Base-by-base conservation (phyloP, 2,888 invertebrate species). In the Azorinus chamasolen region DNA sequence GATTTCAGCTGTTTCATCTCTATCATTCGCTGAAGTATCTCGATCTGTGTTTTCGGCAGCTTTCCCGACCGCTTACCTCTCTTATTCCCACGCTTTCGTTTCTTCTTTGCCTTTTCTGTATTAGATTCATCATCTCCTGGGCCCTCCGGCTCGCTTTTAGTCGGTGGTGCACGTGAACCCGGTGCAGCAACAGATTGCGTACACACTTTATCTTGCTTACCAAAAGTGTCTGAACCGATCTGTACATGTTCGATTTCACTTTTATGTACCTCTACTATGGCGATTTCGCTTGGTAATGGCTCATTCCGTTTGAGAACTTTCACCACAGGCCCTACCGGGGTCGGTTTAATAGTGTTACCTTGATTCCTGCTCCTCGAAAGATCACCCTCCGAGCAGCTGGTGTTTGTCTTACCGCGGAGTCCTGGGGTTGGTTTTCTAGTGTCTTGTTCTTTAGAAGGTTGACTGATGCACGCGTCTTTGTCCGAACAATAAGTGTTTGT, bases 1-100 rank as follows among this genome's bases (percentile, higher is more conserved):
- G 79, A 74, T 41, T 57, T 65, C 39, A 79, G n/a, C 41, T 74
- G 73, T 10, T 73, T 73, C 0, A 57, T 53, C 39, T 64, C 65
- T 0, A 79, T 45, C n/a, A 61, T 61, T 16, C 39, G 14, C 53
- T 79, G 79, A 24, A 65, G 65, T 22, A 66, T 39, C 55, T 70
- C 73, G 25, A 73, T 43, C 20, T 58, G 41, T 4, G 73, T 58
- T 50, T 65, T 53, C 37, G 63, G 63, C n/a, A 20, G 20, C 41
- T 72, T 78, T 1, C 37, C 24, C n/a, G 43, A 46, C 4, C 27
- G 41, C 46, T 64, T 62, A n/a, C 46, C 25, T 24, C 55, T 78
- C 51, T 48, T 46, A 32, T 41, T 54, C 25, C 46, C 53, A 1
- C 50, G 51, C 24, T 37, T 62, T 32, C 12, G 10, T 5, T 18